These are phyloP conservation scores for Streptopelia turtur DNA, from an alignment of 2,797 vertebrate genomes.

Conservation along the genomic window DNA sequence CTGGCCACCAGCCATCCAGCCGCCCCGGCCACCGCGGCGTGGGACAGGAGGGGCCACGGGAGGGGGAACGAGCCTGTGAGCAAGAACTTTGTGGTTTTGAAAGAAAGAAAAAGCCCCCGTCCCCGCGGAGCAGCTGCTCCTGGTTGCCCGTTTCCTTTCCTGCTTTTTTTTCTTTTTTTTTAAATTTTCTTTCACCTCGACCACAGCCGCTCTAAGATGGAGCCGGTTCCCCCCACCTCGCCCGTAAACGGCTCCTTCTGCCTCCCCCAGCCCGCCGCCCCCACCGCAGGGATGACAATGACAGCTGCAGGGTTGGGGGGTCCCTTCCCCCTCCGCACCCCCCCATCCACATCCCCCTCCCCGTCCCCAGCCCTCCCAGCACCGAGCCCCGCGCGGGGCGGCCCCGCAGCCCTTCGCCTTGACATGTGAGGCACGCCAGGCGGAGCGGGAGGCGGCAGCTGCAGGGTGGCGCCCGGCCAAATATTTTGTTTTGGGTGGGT, in stretches of 20 bases:
- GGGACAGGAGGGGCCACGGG: background rate
- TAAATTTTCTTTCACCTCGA: background rate
- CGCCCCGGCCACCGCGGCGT: accelerated
- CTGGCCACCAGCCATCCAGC: background rate
- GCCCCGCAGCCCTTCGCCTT: constrained; percentile 20
- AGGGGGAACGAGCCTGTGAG: background rate
- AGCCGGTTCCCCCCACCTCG: background rate
- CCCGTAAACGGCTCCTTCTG: background rate
- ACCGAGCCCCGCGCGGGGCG: background rate
- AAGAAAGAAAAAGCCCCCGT: background rate
- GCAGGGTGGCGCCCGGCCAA: constrained; percentile 66
- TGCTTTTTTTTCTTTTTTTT: background rate
- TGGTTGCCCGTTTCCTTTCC: background rate
- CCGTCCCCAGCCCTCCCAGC: background rate
- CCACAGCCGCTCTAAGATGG: constrained; percentile 9
- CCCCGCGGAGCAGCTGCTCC: constrained; percentile 11
- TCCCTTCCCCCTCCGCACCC: background rate
- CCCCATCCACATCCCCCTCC: background rate
- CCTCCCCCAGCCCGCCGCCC: background rate
- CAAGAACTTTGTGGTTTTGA: background rate
- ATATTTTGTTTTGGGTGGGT: constrained; percentile 41
- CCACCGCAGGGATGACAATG: constrained; percentile 18
- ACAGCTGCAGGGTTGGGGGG: constrained; percentile 41
- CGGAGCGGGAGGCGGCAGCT: constrained; percentile 69
- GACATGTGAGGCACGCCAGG: constrained; percentile 67